Conservation (phyloP, 2,888 invertebrate genomes). For the Doris montereyensis region DNA sequence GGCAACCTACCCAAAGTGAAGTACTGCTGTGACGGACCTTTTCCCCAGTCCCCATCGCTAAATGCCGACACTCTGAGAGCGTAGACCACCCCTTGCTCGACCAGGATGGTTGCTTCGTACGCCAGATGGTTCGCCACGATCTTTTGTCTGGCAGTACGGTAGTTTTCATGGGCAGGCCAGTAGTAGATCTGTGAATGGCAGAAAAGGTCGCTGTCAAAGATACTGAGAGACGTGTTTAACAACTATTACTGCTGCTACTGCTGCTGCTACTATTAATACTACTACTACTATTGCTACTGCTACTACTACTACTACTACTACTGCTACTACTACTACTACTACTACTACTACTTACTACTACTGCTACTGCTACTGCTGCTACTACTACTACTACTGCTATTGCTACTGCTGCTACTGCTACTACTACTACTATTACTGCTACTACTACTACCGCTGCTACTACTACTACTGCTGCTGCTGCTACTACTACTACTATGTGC, state of each 20-base stretch:
- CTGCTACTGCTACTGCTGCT: not conserved
- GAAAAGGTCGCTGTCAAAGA: not conserved
- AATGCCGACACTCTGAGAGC: constrained; percentile 43
- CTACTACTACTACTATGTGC: not conserved
- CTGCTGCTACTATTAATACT: too few relatives aligned
- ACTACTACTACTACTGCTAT: not conserved
- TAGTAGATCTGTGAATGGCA: constrained; percentile 36
- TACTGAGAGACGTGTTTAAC: too few relatives aligned
- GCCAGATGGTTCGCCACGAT: constrained; percentile 39
- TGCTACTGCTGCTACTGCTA: not conserved
- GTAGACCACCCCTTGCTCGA: constrained; percentile 43
- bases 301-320: not conserved
- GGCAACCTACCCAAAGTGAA: constrained; percentile 44
- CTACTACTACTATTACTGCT: not conserved
- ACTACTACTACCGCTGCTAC: not conserved
- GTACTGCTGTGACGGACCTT: constrained; percentile 42
- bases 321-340: not conserved
- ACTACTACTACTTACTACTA: not conserved
- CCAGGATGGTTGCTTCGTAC: constrained; percentile 40
- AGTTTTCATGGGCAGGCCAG: constrained; percentile 45
- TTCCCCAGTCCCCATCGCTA: constrained; percentile 36
- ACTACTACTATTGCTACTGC: not conserved
- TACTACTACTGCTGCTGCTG: not conserved
- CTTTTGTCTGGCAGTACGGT: constrained; percentile 37
- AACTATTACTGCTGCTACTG: too few relatives aligned